Evolutionary conservation across 2,888 invertebrate species (phyloP).

Genomic region (Pemphredon lugubris): DNA sequence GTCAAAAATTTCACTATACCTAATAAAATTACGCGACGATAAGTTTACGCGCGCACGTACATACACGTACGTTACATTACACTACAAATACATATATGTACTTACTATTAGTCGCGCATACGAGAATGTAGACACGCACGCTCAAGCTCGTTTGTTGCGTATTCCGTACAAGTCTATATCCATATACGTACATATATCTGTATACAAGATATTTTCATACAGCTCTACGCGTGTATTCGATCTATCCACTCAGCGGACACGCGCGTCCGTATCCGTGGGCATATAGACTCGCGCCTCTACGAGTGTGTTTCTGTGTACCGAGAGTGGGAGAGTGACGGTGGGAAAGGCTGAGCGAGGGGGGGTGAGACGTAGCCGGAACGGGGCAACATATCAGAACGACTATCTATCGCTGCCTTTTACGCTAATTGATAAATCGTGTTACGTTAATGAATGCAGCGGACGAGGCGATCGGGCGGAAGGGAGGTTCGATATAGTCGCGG

Average conservation of each 20-base stretch:
- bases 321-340: slow-evolving; percentile 9
- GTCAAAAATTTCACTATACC: background rate
- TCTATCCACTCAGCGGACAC: slow-evolving; percentile 4
- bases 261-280: slow-evolving; percentile 1
- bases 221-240: background rate
- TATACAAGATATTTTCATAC: background rate
- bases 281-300: slow-evolving; percentile 1
- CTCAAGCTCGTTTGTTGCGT: too few species aligned
- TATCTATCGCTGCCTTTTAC: slow-evolving; percentile 81
- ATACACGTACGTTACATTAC: too few species aligned
- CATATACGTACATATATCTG: background rate
- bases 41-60: background rate
- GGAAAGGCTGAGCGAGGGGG: slow-evolving; percentile 14
- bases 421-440: slow-evolving; percentile 82
- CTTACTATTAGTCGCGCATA: background rate
- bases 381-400: slow-evolving; percentile 78
- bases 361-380: slow-evolving; percentile 55
- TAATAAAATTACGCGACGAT: background rate
- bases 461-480: slow-evolving; percentile 51
- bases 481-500: slow-evolving; percentile 46
- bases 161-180: too few species aligned
- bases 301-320: slow-evolving; percentile 21
- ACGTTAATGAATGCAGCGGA: slow-evolving; percentile 79
- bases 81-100: background rate
- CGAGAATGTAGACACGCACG: too few species aligned